Evolutionary conservation across 2,888 invertebrate genomes (phyloP).

Genomic region (Tethea ocularis): DNA sequence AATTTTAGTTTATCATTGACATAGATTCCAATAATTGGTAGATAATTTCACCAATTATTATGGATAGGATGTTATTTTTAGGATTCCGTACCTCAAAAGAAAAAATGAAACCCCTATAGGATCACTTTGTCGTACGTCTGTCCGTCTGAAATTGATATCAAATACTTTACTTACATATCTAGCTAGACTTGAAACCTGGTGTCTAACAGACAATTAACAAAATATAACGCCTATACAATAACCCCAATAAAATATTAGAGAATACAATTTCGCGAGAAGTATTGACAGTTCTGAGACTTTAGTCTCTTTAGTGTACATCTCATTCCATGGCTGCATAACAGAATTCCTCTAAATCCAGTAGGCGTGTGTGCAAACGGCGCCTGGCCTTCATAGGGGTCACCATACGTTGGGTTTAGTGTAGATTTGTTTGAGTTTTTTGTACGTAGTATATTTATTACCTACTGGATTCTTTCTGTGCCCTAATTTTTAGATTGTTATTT

Average conservation of each 20-base stretch:
- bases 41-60: too few species aligned
- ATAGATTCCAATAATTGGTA: not conserved
- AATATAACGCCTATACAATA: not conserved
- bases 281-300: slow-evolving; percentile 4
- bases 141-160: not conserved
- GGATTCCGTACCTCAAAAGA: too few species aligned
- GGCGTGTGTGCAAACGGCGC: not conserved
- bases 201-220: not conserved
- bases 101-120: too few species aligned
- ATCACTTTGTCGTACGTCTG: too few species aligned
- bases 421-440: slow-evolving; percentile 25
- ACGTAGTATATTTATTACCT: too few species aligned
- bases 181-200: not conserved
- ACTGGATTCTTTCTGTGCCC: too few species aligned
- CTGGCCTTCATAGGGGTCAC: not conserved
- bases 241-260: not conserved
- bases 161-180: not conserved
- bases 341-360: not conserved
- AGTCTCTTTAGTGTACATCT: not conserved
- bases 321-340: not conserved
- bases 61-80: too few species aligned
- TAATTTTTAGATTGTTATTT: slow-evolving; percentile 9
- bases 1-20: slow-evolving; percentile 1
- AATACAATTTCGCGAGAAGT: not conserved
- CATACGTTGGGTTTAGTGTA: not conserved